Percentiles rank a stretch among this genome's conserved stretches.
These are phyloP conservation scores for Sipha flava DNA, from an alignment of 1,140 invertebrate genomes.

Conservation along the genomic window DNA sequence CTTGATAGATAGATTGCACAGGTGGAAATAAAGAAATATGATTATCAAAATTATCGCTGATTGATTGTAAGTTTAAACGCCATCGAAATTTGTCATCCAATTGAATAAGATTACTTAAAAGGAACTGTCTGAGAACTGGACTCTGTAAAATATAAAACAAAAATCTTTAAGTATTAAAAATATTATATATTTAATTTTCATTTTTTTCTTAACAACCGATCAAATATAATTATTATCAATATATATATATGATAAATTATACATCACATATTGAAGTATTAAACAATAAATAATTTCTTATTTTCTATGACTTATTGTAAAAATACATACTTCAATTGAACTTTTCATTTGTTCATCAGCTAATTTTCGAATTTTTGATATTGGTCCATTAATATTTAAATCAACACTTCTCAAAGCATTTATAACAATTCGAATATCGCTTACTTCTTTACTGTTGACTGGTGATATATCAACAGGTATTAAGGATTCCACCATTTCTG, in stretches of 20 bases:
- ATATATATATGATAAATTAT: too few species aligned
- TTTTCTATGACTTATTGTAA: not conserved
- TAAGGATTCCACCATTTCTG: slow-evolving; percentile 65
- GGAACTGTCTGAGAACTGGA: slow-evolving; percentile 52
- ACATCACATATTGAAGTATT: too few species aligned
- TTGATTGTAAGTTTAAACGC: slow-evolving; percentile 62
- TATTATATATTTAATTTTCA: not conserved
- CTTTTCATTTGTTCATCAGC: slow-evolving; percentile 49
- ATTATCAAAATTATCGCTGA: slow-evolving; percentile 53
- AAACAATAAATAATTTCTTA: too few species aligned
- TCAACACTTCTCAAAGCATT: slow-evolving; percentile 54
- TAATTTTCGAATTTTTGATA: slow-evolving; percentile 57
- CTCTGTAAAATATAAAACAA: slow-evolving; percentile 42
- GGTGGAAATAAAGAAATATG: slow-evolving; percentile 58
- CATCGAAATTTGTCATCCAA: slow-evolving; percentile 57
- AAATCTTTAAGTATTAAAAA: not conserved
- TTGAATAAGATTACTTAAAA: slow-evolving; percentile 69
- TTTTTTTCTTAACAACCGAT: too few species aligned
- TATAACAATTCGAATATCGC: slow-evolving; percentile 56
- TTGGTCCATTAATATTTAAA: slow-evolving; percentile 50
- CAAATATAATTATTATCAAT: too few species aligned
- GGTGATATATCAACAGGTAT: slow-evolving; percentile 81
- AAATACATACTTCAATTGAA: slow-evolving; percentile 40
- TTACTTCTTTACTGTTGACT: slow-evolving; percentile 54
- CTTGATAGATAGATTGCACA: slow-evolving; percentile 50